Conservation (phyloP, 2,888 invertebrate genomes). For the Sinodicranocentrus sp. region DNA sequence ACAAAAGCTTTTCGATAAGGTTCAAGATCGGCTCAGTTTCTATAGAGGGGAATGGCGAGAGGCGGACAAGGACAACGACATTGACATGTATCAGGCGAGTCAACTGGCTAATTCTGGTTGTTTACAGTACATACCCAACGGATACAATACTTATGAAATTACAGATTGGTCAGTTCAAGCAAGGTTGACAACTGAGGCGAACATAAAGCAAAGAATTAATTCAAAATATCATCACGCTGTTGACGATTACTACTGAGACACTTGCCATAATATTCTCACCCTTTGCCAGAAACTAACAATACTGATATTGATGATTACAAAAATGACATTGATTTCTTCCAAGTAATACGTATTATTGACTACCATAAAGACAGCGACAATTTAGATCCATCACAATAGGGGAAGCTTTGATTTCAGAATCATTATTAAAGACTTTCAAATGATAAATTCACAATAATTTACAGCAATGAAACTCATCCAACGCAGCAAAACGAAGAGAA, state of each 20-base stretch:
- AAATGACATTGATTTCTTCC: conserved; percentile 63
- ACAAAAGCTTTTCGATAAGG: conserved; percentile 51
- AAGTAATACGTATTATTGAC: conserved; percentile 8
- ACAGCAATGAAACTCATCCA: background rate
- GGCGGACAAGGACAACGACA: conserved; percentile 39
- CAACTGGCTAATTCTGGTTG: conserved; percentile 48
- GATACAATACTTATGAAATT: conserved; percentile 57
- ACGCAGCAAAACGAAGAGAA: background rate
- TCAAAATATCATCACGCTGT: conserved; percentile 44
- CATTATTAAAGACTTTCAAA: background rate
- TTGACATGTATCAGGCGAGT: conserved; percentile 54
- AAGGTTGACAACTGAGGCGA: conserved; percentile 47
- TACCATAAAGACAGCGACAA: conserved; percentile 5
- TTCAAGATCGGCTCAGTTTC: conserved; percentile 39
- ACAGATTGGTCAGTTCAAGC: conserved; percentile 61
- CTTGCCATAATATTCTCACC: background rate
- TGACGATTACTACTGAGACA: conserved; percentile 47
- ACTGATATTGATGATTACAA: conserved; percentile 11
- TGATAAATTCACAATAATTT: background rate
- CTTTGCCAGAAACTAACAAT: background rate
- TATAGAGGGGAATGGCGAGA: conserved; percentile 46
- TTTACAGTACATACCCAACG: conserved; percentile 55
- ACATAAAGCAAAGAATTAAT: conserved; percentile 55
- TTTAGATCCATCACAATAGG: background rate
- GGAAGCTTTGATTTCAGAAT: background rate